A percentile compares a stretch with the other conserved stretches of the same genome.
Evolutionary conservation across 1,140 invertebrate species (phyloP).

Genomic region (Daktulosphaira vitifoliae): DNA sequence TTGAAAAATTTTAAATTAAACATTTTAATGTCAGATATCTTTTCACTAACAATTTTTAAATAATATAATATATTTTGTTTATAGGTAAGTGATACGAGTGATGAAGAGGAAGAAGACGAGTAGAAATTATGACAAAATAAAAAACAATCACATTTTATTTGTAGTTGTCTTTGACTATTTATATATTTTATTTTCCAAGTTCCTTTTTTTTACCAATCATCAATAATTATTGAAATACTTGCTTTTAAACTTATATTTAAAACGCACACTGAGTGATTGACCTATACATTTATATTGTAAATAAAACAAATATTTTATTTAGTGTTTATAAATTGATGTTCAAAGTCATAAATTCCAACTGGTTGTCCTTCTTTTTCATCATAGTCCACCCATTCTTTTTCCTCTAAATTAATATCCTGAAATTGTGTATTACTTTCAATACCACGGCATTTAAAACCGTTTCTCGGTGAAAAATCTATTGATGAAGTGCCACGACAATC

Average conservation of each 20-base stretch:
- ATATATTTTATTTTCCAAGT: background rate
- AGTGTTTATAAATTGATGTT: constrained; percentile 3
- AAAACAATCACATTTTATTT: too few relatives aligned
- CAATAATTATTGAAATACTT: constrained; percentile 16
- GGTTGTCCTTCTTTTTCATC: constrained; percentile 15
- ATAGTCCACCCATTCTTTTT: constrained; percentile 30
- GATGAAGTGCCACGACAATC: constrained; percentile 10
- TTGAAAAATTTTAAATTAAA: too few relatives aligned
- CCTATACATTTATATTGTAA: too few relatives aligned
- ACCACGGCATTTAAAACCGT: constrained; percentile 18
- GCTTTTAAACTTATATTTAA: background rate
- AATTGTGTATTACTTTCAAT: constrained; percentile 13
- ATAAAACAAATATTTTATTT: background rate
- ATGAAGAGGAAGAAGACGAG: constrained; percentile 25
- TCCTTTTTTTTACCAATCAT: constrained; percentile 21
- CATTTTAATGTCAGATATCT: too few relatives aligned
- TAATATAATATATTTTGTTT: background rate
- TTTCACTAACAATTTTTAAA: too few relatives aligned
- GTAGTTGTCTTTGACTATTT: too few relatives aligned
- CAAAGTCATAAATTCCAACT: constrained; percentile 25
- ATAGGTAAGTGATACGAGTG: constrained; percentile 6
- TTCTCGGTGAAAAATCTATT: constrained; percentile 26
- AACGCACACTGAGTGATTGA: too few relatives aligned
- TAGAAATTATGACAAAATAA: background rate
- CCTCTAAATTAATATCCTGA: constrained; percentile 17